Evolutionary conservation across 2,113 vertebrate genomes (phyloP).

Genomic region (Jaculus jaculus): DNA sequence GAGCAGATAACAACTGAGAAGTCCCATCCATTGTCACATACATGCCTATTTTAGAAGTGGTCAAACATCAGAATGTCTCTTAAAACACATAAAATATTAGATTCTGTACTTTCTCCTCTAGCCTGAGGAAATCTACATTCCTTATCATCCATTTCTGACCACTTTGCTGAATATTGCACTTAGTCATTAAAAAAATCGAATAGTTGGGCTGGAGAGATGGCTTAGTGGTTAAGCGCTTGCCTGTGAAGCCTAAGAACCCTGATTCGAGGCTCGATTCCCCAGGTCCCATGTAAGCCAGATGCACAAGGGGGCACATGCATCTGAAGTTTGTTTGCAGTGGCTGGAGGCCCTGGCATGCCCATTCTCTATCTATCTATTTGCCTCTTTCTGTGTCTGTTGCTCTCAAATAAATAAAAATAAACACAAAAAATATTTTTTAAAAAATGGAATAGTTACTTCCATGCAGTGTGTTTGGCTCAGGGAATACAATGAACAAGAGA

Average conservation of each 20-base stretch:
- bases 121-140: background rate
- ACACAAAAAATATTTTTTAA: no score
- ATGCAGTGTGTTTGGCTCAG: background rate
- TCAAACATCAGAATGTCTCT: background rate
- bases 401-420: no score
- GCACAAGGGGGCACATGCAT: no score
- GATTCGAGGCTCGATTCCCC: no score
- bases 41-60: background rate
- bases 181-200: background rate
- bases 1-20: background rate
- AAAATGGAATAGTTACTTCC: background rate
- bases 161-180: background rate
- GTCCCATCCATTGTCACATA: background rate
- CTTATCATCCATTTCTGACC: background rate
- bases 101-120: background rate
- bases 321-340: no score
- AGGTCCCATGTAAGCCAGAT: no score
- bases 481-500: slow-evolving; percentile 1
- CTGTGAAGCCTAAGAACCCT: no score
- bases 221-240: no score
- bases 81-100: background rate
- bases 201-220: no score
- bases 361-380: no score
- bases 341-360: no score
- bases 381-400: no score